phyloP scores from a whole-genome alignment of 2,113 vertebrate species.

The Hyla sarda region DNA sequence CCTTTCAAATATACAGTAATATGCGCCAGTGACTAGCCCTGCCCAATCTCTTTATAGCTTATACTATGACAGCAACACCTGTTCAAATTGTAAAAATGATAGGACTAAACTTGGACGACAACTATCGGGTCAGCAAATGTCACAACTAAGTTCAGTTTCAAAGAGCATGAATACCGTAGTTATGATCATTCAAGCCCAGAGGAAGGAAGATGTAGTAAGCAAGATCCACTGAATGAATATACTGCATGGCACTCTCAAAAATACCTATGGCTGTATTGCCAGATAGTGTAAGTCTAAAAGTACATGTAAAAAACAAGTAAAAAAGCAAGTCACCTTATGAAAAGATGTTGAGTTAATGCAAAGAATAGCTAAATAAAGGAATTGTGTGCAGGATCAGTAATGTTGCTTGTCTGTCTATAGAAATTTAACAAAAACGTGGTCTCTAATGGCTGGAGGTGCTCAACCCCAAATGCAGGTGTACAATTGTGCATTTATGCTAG shows the following conservation, averaged over 20 bases:
- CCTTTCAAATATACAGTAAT: neutral
- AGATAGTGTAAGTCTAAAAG: neutral
- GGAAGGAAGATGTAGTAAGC: conserved; percentile 42
- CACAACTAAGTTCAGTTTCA: conserved; percentile 56
- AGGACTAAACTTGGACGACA: conserved; percentile 41
- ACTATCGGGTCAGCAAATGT: conserved; percentile 56
- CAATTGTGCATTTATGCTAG: too few species aligned
- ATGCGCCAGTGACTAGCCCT: neutral
- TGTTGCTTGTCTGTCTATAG: neutral
- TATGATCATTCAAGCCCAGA: conserved; percentile 42
- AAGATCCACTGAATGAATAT: conserved; percentile 32
- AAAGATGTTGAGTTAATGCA: too few species aligned
- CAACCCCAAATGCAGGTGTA: too few species aligned
- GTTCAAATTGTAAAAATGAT: conserved; percentile 53
- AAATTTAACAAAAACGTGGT: too few species aligned
- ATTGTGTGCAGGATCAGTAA: neutral
- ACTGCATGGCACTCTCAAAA: neutral
- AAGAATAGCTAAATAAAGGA: neutral
- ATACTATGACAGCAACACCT: conserved; percentile 50
- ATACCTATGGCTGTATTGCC: neutral
- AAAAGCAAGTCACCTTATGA: too few species aligned
- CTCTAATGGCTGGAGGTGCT: too few species aligned
- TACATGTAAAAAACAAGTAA: neutral
- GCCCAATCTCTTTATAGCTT: conserved; percentile 42
- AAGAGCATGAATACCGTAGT: conserved; percentile 42